Evolutionary conservation across 2,888 invertebrate species (phyloP).

Genomic region (Xanthorhoe spadicearia): DNA sequence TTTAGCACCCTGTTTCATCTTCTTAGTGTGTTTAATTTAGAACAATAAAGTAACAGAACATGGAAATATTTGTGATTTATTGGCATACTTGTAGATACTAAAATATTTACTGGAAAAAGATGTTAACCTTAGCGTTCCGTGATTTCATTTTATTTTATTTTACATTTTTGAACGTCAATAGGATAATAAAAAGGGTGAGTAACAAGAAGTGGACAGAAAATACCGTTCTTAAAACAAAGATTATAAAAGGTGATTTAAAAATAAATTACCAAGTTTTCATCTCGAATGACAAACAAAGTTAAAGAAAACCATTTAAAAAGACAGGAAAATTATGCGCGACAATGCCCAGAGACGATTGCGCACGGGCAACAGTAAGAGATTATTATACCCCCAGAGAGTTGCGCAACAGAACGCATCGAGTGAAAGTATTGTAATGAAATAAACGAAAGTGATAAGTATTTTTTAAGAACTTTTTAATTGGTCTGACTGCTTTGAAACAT

Average conservation of each 20-base stretch:
- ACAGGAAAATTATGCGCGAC: slow-evolving; percentile 20
- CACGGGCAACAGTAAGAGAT: not conserved
- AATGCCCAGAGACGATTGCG: slow-evolving; percentile 10
- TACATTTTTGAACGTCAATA: no score
- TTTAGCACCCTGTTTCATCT: slow-evolving; percentile 12
- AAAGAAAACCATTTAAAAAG: slow-evolving; percentile 18
- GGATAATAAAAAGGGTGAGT: no score
- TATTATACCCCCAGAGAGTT: not conserved
- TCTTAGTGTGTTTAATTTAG: not conserved
- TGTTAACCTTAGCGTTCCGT: no score
- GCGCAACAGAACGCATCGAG: not conserved
- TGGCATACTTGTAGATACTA: no score
- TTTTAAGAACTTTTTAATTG: no score
- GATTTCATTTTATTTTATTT: no score
- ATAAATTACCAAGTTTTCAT: slow-evolving; percentile 9
- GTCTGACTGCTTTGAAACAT: no score
- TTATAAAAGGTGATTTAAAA: slow-evolving; percentile 6
- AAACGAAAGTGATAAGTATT: no score
- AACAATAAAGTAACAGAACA: not conserved
- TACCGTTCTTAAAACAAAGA: not conserved
- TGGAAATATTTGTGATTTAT: no score
- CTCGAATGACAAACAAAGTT: slow-evolving; percentile 16
- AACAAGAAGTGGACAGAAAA: not conserved
- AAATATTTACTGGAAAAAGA: no score
- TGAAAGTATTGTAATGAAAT: no score